Base-by-base conservation (phyloP, 37 sponge, comb jelly and placozoan genomes). In the Cliona cf. orientalis region DNA sequence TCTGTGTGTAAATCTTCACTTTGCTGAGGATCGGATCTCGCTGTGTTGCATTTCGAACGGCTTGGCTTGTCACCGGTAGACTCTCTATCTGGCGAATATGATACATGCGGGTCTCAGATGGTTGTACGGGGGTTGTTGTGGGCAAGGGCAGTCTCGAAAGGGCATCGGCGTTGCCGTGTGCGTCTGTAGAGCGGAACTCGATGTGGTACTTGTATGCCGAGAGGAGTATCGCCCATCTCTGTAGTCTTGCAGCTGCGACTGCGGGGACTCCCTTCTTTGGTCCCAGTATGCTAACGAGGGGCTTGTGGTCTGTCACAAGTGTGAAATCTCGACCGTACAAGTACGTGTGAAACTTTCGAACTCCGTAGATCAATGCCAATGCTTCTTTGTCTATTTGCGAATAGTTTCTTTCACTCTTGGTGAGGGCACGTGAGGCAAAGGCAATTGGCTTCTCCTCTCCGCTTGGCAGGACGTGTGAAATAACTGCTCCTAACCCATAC, bases 401-500 rank as follows among this genome's bases (percentile, higher is more conserved):
- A 55, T 74, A 74, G 23, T 53, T 74, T 28, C 6, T 32, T 22
- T 49, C 75, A 57, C 58, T 56, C 9, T 28, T 22, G 2, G 58
- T 11, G 1, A 55, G 58, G 2, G 53, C 55, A n/a, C 69, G 14
- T 38, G 87, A 79, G 33, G 85, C 76, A 43, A 68, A 84, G 29
- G 69, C 69, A 21, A 84, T 33, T 45, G 85, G 85, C 2, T 37
- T 57, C 26, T 84, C 85, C 32, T 19, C 17, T 22, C 76, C 85
- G 49, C 65, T 44, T 0, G 80, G 67, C 33, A 66, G 22, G 0
- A 73, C 59, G 33, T 72, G 87, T 37, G 87, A 87, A 22, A 87
- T 0, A 5, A 87, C 75, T 2, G 75, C 73, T 32, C 81, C 87
- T 29, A 87, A 6, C 19, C 80, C 87, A 33, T 87, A 73, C 1